phyloP scores from a whole-genome alignment of 2,113 vertebrate genomes.

The Tragelaphus imberbis region DNA sequence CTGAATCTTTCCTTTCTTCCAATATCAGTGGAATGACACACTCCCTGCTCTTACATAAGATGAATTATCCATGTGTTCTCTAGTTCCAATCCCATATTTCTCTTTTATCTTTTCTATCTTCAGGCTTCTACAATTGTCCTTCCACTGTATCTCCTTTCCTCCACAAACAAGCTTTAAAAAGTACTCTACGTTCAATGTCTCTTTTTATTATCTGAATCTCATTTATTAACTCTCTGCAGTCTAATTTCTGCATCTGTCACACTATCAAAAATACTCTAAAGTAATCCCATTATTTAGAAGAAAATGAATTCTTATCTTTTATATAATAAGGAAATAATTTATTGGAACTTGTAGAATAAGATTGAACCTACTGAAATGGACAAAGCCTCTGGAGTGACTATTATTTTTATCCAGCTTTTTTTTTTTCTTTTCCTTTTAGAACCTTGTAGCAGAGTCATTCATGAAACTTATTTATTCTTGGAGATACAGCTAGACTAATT shows the following conservation, averaged over 20 bases:
- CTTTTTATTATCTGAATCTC: not conserved
- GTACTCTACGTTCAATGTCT: not conserved
- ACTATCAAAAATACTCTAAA: not conserved
- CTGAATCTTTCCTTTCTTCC: not conserved
- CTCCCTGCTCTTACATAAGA: not conserved
- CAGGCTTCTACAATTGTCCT: not conserved
- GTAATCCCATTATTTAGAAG: not conserved
- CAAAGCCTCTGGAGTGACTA: not conserved
- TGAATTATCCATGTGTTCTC: not conserved
- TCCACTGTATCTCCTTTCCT: not conserved
- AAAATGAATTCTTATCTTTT: conserved; percentile 20
- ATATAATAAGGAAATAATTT: not conserved
- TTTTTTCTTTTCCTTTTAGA: not conserved
- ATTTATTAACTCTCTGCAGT: not conserved
- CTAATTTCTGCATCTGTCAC: not conserved
- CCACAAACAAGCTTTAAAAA: not conserved
- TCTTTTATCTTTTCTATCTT: not conserved
- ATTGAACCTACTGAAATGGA: not conserved
- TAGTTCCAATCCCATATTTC: not conserved
- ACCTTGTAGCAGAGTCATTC: not conserved
- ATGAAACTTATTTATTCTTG: conserved; percentile 1
- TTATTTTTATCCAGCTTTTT: not conserved
- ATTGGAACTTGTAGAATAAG: not conserved
- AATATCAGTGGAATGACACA: not conserved
- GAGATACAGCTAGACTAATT: not conserved